A percentile compares a stretch with the other conserved stretches of the same genome.
Conservation (phyloP, 2,888 invertebrate genomes). For the Asteroscopus sphinx region DNA sequence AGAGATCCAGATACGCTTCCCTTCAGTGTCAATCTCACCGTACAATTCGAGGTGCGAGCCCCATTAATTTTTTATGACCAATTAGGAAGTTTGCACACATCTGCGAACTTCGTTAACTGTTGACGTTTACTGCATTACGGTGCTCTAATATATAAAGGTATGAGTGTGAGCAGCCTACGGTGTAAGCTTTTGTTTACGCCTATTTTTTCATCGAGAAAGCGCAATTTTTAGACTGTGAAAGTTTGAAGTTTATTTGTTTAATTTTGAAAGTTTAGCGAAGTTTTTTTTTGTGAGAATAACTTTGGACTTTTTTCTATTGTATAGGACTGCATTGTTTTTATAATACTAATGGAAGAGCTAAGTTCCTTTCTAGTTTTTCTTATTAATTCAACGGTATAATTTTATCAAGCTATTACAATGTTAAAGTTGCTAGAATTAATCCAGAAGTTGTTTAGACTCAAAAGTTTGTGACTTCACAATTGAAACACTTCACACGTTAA, state of each 20-base stretch:
- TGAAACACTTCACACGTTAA: no score
- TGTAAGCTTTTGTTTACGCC: constrained; percentile 17
- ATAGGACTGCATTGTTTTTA: no score
- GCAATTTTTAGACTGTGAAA: background rate
- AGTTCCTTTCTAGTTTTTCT: no score
- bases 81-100: constrained; percentile 74
- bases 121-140: constrained; percentile 56
- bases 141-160: constrained; percentile 38
- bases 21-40: constrained; percentile 14
- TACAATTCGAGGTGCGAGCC: constrained; percentile 34
- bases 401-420: no score
- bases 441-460: no score
- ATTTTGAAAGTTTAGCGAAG: background rate
- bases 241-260: background rate
- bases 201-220: constrained; percentile 7
- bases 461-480: no score
- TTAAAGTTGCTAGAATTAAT: no score
- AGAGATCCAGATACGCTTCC: constrained; percentile 25
- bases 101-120: constrained; percentile 67
- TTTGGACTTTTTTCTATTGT: no score
- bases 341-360: no score
- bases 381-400: no score
- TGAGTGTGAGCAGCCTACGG: background rate
- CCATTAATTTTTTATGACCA: constrained; percentile 68
- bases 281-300: background rate